Conservation (phyloP, 2,113 vertebrate species). For the Oryctolagus cuniculus region DNA sequence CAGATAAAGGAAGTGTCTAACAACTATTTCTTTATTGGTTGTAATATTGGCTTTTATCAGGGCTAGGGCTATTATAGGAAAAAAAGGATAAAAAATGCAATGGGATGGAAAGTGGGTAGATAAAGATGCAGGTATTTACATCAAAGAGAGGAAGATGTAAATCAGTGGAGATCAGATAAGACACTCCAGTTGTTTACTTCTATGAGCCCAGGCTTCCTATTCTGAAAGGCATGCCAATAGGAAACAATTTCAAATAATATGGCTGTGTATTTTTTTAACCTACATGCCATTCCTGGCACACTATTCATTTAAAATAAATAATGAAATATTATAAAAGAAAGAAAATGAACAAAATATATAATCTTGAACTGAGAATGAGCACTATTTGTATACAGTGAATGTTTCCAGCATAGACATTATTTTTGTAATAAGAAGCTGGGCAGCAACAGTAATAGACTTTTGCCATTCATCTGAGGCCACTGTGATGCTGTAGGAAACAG, state of each 20-base stretch:
- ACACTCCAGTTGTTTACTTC: not conserved
- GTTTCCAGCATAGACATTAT: not conserved
- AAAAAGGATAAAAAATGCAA: not conserved
- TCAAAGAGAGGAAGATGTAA: not conserved
- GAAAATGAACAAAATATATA: not conserved
- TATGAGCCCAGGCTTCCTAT: not conserved
- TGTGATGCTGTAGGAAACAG: not conserved
- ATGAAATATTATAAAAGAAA: not conserved
- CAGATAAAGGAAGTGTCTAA: not conserved
- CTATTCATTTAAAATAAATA: slow-evolving; percentile 19
- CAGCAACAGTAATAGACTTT: not conserved
- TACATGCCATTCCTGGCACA: not conserved
- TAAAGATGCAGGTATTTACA: not conserved
- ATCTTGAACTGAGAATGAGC: not conserved
- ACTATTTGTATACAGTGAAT: not conserved
- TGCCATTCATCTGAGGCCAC: not conserved
- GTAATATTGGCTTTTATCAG: not conserved
- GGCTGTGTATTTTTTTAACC: not conserved
- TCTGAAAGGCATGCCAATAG: not conserved
- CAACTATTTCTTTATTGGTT: not conserved
- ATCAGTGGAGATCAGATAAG: not conserved
- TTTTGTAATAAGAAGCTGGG: not conserved
- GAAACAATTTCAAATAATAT: not conserved
- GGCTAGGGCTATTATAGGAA: not conserved
- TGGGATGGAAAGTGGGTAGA: rapidly evolving